Evolutionary conservation across 2,797 vertebrate species (phyloP).

Genomic region (Sebastiscus tertius): DNA sequence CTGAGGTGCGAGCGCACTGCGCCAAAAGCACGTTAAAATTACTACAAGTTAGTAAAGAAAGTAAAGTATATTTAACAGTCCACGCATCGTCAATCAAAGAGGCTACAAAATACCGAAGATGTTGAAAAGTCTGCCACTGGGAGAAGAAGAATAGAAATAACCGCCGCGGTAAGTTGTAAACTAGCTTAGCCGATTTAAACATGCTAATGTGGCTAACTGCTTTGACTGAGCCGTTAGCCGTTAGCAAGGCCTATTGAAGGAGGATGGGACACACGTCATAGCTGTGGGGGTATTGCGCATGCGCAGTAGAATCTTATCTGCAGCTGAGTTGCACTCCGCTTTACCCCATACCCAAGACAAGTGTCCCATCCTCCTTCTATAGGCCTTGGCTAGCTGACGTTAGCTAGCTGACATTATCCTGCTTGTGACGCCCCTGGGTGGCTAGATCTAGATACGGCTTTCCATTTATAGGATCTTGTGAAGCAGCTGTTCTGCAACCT

Average conservation of each 20-base stretch:
- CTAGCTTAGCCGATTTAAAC: no score
- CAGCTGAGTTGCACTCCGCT: no score
- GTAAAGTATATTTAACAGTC: conserved; percentile 10
- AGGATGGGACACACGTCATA: no score
- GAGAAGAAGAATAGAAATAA: conserved; percentile 68
- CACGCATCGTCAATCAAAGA: conserved; percentile 28
- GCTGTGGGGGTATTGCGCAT: fast-evolving
- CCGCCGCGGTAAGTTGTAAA: conserved; percentile 77
- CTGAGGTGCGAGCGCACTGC: conserved; percentile 60
- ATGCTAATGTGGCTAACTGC: neutral
- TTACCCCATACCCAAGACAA: no score
- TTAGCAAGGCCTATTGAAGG: conserved; percentile 8
- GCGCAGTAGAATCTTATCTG: no score
- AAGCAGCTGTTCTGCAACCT: conserved; percentile 52
- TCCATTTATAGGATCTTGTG: conserved; percentile 65
- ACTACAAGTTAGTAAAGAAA: no score
- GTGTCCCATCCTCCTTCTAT: no score
- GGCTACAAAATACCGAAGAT: conserved; percentile 61
- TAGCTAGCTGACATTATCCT: conserved; percentile 55
- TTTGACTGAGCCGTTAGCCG: conserved; percentile 39
- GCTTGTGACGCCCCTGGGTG: conserved; percentile 26
- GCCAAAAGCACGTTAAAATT: conserved; percentile 11
- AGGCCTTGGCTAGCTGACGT: no score
- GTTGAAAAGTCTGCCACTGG: conserved; percentile 67
- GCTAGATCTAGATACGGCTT: conserved; percentile 49